Evolutionary conservation across 1,140 invertebrate species (phyloP).

Genomic region (Eulimnadia texana): DNA sequence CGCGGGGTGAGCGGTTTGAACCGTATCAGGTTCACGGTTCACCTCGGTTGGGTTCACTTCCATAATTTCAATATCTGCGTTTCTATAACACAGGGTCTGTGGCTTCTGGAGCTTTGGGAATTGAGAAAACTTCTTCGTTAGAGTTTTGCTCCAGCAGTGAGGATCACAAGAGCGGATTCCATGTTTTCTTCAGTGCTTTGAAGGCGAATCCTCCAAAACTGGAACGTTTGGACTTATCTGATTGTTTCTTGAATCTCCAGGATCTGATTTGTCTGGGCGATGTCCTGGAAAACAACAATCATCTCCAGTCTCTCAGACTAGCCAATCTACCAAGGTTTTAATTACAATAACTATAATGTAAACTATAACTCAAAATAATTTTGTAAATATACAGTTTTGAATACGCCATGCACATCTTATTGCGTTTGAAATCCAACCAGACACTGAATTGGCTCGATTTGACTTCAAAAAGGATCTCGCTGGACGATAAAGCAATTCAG

Average conservation of each 20-base stretch:
- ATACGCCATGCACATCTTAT: slow-evolving; percentile 3
- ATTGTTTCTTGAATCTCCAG: slow-evolving; percentile 1
- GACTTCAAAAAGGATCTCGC: neutral
- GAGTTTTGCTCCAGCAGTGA: neutral
- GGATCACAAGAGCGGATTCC: slow-evolving; percentile 10
- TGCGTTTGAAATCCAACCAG: neutral
- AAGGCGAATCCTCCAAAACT: neutral
- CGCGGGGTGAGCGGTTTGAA: too few relatives aligned
- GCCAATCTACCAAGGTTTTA: slow-evolving; percentile 5
- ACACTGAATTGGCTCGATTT: slow-evolving; percentile 10
- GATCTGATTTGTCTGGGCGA: slow-evolving; percentile 13
- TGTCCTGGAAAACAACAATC: neutral
- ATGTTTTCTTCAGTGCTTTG: slow-evolving; percentile 6
- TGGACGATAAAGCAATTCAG: neutral
- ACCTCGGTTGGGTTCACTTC: too few relatives aligned
- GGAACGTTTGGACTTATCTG: slow-evolving; percentile 7
- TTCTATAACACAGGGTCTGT: too few relatives aligned
- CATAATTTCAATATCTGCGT: too few relatives aligned
- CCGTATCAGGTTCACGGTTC: too few relatives aligned
- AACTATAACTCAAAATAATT: neutral
- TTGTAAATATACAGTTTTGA: slow-evolving; percentile 1
- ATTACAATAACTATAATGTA: neutral
- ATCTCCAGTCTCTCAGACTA: neutral
- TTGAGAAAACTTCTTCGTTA: neutral
- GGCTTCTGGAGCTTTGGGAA: neutral